Percentiles rank a stretch among this genome's conserved stretches.
Conservation (phyloP, 53 echinoderm and acorn worm species). For the Actinopyga echinites region DNA sequence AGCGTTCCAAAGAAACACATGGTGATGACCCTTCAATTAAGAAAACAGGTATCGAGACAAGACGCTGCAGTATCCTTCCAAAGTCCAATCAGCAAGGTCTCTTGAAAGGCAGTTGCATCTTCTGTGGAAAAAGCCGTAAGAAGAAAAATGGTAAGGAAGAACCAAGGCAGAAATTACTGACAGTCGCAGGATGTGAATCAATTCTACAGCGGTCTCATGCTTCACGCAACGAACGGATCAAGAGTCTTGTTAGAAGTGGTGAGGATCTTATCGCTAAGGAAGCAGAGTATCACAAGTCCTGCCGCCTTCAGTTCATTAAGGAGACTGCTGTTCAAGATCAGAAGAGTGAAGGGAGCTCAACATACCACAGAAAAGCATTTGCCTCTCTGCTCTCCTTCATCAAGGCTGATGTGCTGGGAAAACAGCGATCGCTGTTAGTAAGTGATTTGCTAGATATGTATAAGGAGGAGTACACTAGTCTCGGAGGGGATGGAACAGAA, state of each 20-base stretch:
- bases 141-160: conserved; percentile 45
- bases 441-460: conserved; percentile 12
- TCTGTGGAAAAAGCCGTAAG: conserved; percentile 48
- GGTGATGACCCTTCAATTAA: conserved; percentile 8
- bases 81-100: conserved; percentile 23
- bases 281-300: conserved; percentile 56
- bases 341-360: neutral
- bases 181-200: conserved; percentile 31
- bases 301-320: conserved; percentile 29
- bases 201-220: neutral
- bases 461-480: conserved; percentile 34
- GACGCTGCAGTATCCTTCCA: conserved; percentile 15
- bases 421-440: conserved; percentile 23
- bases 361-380: conserved; percentile 47
- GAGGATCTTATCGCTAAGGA: conserved; percentile 51
- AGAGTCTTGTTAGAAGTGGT: conserved; percentile 26
- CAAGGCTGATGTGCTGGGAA: conserved; percentile 12
- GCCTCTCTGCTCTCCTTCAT: neutral
- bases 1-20: conserved; percentile 25
- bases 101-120: conserved; percentile 36
- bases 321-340: neutral
- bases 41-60: conserved; percentile 13
- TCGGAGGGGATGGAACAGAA: neutral
- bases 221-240: conserved; percentile 43
- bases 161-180: conserved; percentile 10